A percentile compares a stretch with the other conserved stretches of the same genome.
Conservation (phyloP, 2,888 invertebrate species). For the Agrochola circellaris region DNA sequence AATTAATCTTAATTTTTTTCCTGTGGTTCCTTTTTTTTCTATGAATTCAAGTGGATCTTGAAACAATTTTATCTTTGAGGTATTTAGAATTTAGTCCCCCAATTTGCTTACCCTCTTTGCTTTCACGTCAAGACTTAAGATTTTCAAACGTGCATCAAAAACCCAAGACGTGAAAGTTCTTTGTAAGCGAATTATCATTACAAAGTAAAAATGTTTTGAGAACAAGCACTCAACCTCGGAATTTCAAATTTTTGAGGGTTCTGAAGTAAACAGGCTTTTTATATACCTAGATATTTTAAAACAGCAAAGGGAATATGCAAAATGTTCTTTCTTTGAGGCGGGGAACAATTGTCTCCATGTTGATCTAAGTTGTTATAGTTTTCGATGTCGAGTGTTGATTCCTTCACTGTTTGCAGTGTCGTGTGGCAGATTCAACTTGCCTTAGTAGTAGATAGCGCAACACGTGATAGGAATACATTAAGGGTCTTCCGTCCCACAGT, state of each 20-base stretch:
- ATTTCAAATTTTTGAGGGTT: slow-evolving; percentile 46
- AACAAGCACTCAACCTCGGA: slow-evolving; percentile 40
- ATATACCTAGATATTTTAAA: slow-evolving; percentile 13
- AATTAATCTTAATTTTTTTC: slow-evolving; percentile 29
- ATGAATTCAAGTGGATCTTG: not conserved
- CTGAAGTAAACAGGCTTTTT: slow-evolving; percentile 43
- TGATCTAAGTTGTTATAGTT: slow-evolving; percentile 18
- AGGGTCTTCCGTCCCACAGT: slow-evolving; percentile 45
- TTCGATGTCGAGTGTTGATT: slow-evolving; percentile 20
- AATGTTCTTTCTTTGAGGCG: slow-evolving; percentile 35
- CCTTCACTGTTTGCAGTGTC: slow-evolving; percentile 27
- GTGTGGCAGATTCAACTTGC: slow-evolving; percentile 29
- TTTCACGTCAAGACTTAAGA: slow-evolving; percentile 34
- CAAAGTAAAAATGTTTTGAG: slow-evolving; percentile 60
- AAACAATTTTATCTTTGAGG: not conserved
- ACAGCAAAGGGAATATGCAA: slow-evolving; percentile 38
- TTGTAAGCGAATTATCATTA: slow-evolving; percentile 48
- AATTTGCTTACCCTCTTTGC: slow-evolving; percentile 15
- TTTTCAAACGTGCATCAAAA: slow-evolving; percentile 51
- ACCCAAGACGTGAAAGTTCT: slow-evolving; percentile 44
- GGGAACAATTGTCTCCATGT: slow-evolving; percentile 29
- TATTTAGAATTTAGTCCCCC: slow-evolving; percentile 18
- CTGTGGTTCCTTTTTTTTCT: not conserved
- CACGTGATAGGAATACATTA: slow-evolving; percentile 76
- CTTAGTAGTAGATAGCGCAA: slow-evolving; percentile 29